phyloP scores from a whole-genome alignment of 1,140 invertebrate genomes.

The Battus philenor region DNA sequence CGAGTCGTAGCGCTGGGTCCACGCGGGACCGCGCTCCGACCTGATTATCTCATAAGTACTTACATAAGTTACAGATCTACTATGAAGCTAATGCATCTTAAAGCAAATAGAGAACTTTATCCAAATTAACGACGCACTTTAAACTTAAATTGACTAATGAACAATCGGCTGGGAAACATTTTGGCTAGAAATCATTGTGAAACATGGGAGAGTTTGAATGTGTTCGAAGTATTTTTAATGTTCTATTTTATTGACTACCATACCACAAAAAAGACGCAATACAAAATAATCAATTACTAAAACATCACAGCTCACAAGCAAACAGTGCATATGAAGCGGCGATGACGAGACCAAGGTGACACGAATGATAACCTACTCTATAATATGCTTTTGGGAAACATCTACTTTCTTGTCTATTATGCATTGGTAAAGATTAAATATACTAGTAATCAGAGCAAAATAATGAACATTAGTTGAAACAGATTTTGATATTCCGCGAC shows the following conservation, averaged over 20 bases:
- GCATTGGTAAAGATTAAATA: conserved; percentile 25
- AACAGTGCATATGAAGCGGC: conserved; percentile 44
- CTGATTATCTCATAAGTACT: conserved; percentile 71
- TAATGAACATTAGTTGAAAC: conserved; percentile 60
- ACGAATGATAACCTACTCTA: conserved; percentile 46
- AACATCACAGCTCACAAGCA: conserved; percentile 69
- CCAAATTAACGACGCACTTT: conserved; percentile 37
- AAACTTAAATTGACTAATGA: conserved; percentile 9
- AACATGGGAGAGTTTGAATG: not conserved
- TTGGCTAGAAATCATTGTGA: not conserved
- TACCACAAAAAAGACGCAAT: conserved; percentile 48
- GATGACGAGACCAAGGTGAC: conserved; percentile 38
- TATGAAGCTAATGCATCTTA: conserved; percentile 66
- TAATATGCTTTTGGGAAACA: conserved; percentile 17
- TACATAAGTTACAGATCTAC: conserved; percentile 74
- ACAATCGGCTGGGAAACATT: conserved; percentile 2
- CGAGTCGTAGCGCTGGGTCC: conserved; percentile 18
- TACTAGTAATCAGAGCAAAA: conserved; percentile 34
- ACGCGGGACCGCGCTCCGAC: conserved; percentile 33
- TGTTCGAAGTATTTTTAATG: conserved; percentile 10
- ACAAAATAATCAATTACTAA: conserved; percentile 48
- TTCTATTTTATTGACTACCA: conserved; percentile 39
- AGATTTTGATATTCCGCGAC: conserved; percentile 64
- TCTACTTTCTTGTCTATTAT: conserved; percentile 21
- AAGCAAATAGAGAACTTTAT: conserved; percentile 67